Base-by-base conservation (phyloP, 2,888 invertebrate genomes). In the Limnephilus lunatus region DNA sequence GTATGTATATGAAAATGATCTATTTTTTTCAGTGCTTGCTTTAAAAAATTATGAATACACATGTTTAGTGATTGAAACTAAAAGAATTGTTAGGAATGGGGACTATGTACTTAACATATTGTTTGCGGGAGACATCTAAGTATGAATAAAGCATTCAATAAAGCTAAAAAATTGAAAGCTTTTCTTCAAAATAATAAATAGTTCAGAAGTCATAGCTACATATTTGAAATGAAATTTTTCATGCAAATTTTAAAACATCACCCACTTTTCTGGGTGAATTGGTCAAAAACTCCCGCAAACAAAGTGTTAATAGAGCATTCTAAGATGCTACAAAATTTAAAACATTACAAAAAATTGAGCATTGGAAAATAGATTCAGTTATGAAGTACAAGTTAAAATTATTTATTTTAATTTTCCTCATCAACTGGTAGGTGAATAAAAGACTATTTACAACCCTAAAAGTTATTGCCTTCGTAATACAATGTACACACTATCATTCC, bases 401-500 rank as follows among this genome's bases (percentile, higher is more conserved):
- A 82, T 82, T 82, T 80, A 53, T 88, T 53, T 68, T 32, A 31
- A 86, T 19, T 88, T 88, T 32, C 14, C 88, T 68, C 32, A 32
- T 32, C 85, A n/a, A 85, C n/a, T 32, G 44, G 25, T 53, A 30
- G 39, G 7, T 25, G 39, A 25, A 85, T 19, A 85, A 85, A 85
- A 85, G 87, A 32, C 15, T 88, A 88, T 88, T 68, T 88, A 88
- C 88, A 88, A 88, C 68, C 88, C 31, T 88, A 68, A 88, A 85
- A 88, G 30, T 88, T 88, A 88, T 88, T 88, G 88, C 88, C 53
- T 53, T 88, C 88, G 31, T 68, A 68, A 31, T 88, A 53, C 88
- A 53, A 88, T 68, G 30, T 86, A 87, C 53, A 87, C 53, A 53
- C 31, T 44, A n/a, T 87, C 14, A 15, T 68, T 68, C 68, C 68